These are phyloP conservation scores for Ferrisia virgata DNA, from an alignment of 2,888 invertebrate genomes.

Conservation along the genomic window DNA sequence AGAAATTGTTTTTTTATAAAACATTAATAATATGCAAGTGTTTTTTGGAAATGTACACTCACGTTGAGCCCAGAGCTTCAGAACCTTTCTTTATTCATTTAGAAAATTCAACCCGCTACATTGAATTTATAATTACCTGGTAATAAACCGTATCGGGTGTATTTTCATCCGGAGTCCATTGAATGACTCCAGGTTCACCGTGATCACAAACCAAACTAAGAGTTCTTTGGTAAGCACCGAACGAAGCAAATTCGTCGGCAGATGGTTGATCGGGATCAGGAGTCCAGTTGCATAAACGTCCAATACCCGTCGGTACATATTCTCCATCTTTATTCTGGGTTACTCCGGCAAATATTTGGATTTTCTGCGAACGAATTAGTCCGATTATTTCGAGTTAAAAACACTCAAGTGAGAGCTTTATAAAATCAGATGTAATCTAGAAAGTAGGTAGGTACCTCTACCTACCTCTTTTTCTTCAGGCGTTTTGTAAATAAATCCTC, in stretches of 20 bases:
- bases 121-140: conserved; percentile 73
- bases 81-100: neutral
- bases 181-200: conserved; percentile 78
- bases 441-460: conserved; percentile 25
- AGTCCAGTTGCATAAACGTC: conserved; percentile 84
- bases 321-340: conserved; percentile 67
- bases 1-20: neutral
- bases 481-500: conserved; percentile 81
- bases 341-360: conserved; percentile 79
- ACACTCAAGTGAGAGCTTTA: no score
- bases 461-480: conserved; percentile 74
- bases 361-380: conserved; percentile 58
- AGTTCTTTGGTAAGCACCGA: conserved; percentile 85
- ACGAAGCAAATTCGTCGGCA: conserved; percentile 79
- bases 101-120: no score
- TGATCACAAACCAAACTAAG: conserved; percentile 77
- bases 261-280: conserved; percentile 68
- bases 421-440: neutral
- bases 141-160: conserved; percentile 92
- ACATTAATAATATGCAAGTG: no score
- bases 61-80: no score
- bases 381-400: neutral
- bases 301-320: conserved; percentile 71
- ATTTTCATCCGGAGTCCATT: conserved; percentile 80
- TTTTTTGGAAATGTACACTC: no score